Conservation (phyloP, 2,888 invertebrate genomes). For the Drosophila acutilabella region DNA sequence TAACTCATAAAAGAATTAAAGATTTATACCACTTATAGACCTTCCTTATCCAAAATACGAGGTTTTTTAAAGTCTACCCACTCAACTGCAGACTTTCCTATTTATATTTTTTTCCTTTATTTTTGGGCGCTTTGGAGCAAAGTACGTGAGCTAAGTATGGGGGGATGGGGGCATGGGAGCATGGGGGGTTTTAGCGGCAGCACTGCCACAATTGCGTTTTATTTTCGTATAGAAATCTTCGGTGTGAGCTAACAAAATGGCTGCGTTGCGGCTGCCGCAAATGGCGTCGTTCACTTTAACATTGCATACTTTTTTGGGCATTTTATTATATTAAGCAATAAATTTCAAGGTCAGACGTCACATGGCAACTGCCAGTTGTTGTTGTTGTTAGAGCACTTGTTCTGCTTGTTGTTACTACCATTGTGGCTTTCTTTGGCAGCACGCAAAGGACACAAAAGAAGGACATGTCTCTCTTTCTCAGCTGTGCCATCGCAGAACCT, state of each 20-base stretch:
- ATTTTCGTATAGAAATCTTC: conserved; percentile 42
- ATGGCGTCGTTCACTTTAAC: conserved; percentile 66
- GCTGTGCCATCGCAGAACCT: conserved; percentile 37
- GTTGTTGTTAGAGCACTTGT: conserved; percentile 16
- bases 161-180: not conserved
- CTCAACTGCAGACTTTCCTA: too few relatives aligned
- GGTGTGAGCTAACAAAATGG: conserved; percentile 27
- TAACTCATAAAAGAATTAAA: too few relatives aligned
- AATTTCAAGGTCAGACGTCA: conserved; percentile 77
- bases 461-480: conserved; percentile 36
- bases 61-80: too few relatives aligned
- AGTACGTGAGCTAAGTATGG: too few relatives aligned
- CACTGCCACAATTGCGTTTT: conserved; percentile 59
- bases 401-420: conserved; percentile 24
- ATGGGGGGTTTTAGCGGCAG: not conserved
- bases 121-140: not conserved
- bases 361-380: conserved; percentile 62
- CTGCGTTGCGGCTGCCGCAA: conserved; percentile 50
- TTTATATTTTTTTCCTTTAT: too few relatives aligned
- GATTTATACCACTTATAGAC: too few relatives aligned
- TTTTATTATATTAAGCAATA: conserved; percentile 76
- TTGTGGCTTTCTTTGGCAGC: conserved; percentile 40
- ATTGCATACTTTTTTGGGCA: conserved; percentile 55
- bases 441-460: conserved; percentile 52
- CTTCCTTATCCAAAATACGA: too few relatives aligned